Evolutionary conservation across 1,140 invertebrate genomes (phyloP), one percentile per base, ranked within the genome.

Genomic region (Drosophila miranda): DNA sequence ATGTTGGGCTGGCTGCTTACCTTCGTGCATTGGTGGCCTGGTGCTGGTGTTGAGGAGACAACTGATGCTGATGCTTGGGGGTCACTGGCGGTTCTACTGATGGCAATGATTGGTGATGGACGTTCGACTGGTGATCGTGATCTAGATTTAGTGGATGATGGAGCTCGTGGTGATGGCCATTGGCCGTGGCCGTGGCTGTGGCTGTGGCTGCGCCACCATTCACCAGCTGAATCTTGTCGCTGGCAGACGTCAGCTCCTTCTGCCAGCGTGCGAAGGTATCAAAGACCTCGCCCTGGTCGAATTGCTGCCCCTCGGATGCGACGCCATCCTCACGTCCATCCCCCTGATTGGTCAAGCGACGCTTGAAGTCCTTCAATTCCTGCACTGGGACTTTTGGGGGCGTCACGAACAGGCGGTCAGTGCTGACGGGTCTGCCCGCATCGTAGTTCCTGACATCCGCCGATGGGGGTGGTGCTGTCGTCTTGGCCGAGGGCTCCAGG

Each of bases 21-120:
- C 81, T 86, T 69, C 81, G 81, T 43, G 81, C 82, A 68, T 81
- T 87, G 48, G 82, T 86, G 53, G 81, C 78, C 55, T 84, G 79
- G 30, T 81, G 79, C 9, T 69, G 63, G 9, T 56, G 55, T 26
- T 71, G 70, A 55, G 43, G 30, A 34, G 30, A 34, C 30, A 3
- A 34, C 9, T 34, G 62, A 19, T 76, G 61, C 42, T 59, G 77
- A 26, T 69, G 38, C 55, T 72, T 46, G 23, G 54, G 8, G 34
- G 3, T 38, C 34, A 11, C 34, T 11, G 34, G 54, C 26, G 53
- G 43, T 67, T 75, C 71, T 74, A 66, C 71, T 66, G 52, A 41
- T 38, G 53, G 61, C 70, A 74, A 74, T 74, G 70, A 74, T 43
- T 46, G 56, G 48, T 76, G 61, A 57, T 74, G 59, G 9, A 62